phyloP scores from a whole-genome alignment of 2,113 vertebrate genomes.

The Macrotis lagotis region DNA sequence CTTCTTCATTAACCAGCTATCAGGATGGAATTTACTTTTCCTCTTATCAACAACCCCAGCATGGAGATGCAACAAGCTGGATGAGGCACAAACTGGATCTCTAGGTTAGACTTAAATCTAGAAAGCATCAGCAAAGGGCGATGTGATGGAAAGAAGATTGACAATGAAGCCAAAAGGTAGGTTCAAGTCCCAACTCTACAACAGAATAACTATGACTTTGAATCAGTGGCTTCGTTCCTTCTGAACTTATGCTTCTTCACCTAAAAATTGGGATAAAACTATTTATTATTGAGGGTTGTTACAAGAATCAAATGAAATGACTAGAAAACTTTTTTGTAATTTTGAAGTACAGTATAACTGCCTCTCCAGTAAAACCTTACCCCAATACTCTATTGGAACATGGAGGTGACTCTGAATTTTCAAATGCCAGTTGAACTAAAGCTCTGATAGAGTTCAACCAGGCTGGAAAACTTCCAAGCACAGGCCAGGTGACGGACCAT shows the following conservation, averaged over 20 bases:
- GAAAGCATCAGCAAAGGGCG: background rate
- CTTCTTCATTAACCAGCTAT: constrained; percentile 74
- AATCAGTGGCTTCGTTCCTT: background rate
- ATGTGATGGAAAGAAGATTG: background rate
- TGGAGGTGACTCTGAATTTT: background rate
- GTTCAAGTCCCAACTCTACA: background rate
- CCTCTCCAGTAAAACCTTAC: background rate
- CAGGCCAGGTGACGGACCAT: background rate
- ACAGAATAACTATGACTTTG: background rate
- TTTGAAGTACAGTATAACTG: background rate
- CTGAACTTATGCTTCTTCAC: background rate
- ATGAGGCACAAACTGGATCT: constrained; percentile 24
- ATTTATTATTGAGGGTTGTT: background rate
- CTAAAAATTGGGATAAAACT: background rate
- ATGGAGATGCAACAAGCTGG: background rate
- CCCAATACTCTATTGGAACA: background rate
- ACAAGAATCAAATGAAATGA: background rate
- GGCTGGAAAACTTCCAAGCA: background rate
- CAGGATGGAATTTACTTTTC: constrained; percentile 61
- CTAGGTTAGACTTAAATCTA: constrained; percentile 8
- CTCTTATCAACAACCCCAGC: constrained; percentile 41
- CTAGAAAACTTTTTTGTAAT: background rate
- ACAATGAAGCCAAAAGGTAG: background rate
- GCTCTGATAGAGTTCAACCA: background rate
- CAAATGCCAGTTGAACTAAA: background rate